Base-by-base conservation (phyloP, 2,797 vertebrate genomes). In the Spinus pinus region DNA sequence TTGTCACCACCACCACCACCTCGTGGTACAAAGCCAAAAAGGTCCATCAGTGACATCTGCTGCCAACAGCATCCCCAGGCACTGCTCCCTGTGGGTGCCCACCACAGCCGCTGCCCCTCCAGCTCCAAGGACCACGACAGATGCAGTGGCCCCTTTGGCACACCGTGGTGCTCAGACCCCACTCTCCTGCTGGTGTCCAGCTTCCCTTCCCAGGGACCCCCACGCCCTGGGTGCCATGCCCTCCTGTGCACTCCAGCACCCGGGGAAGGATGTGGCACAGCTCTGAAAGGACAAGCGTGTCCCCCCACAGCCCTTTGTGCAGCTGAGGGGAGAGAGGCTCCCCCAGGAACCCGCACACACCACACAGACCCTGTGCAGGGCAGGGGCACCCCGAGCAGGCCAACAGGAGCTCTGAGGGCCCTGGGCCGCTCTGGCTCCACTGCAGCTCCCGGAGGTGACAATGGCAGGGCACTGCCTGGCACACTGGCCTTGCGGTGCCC, bases 151-250 rank as follows among this genome's bases (percentile, higher is more conserved):
- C 21, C n/a, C 51, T 31, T 12, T 0, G 8, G 50, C 64, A 57
- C 65, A 46, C 27, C 8, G 3, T 4, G 1, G 22, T 14, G 46
- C 50, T 31, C n/a, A 22, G 8, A 31, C 27, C 67, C 20, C 2
- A 0, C 0, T 5, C 35, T 75, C 39, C 42, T 47, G 2, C 71
- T 61, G 1, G 4, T 54, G 30, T 10, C 37, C 47, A 2, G 12
- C 58, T 16, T 15, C 30, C 54, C 30, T 27, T 56, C 62, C 27
- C 60, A 25, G 24, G 7, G 39, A 47, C 6, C 5, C 41, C n/a
- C 12, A 0, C 3, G 24, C 33, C 67, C 28, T 54, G 3, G 5
- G 24, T 17, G 19, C 53, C 3, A 0, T 1, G 1, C 27, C 27
- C n/a, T 28, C 35, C 81, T 9, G 1, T 17, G 9, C 0, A 0